Conservation (phyloP, 2,797 vertebrate genomes). For the Hemitrygon akajei region DNA sequence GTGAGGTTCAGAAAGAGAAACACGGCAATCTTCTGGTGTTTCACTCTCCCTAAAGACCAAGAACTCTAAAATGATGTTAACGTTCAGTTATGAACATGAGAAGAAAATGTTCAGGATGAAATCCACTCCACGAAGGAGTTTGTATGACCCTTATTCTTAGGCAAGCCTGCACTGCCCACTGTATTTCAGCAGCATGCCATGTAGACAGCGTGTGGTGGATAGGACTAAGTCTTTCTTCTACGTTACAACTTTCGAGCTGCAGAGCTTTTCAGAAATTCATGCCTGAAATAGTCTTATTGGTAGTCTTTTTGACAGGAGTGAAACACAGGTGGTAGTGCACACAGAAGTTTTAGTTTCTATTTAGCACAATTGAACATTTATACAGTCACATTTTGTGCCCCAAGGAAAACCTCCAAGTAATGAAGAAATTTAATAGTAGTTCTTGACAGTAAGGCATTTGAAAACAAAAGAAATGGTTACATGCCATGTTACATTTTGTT, state of each 20-base stretch:
- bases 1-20: no score
- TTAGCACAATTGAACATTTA: background rate
- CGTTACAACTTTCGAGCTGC: background rate
- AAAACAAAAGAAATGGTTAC: background rate
- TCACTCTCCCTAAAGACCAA: no score
- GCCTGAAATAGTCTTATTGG: background rate
- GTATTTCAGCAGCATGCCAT: no score
- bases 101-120: no score
- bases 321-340: background rate
- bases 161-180: no score
- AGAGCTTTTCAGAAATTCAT: background rate
- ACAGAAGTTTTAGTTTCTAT: background rate
- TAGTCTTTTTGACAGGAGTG: background rate
- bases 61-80: no score
- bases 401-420: background rate
- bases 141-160: no score
- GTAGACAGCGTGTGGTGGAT: no score
- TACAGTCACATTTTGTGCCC: background rate
- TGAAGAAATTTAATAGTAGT: background rate
- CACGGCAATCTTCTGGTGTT: no score
- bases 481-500: background rate
- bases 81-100: no score
- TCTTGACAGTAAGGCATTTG: background rate
- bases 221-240: no score
- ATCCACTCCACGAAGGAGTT: no score